phyloP scores from a whole-genome alignment of 2,888 invertebrate species.

The Aromia moschata region DNA sequence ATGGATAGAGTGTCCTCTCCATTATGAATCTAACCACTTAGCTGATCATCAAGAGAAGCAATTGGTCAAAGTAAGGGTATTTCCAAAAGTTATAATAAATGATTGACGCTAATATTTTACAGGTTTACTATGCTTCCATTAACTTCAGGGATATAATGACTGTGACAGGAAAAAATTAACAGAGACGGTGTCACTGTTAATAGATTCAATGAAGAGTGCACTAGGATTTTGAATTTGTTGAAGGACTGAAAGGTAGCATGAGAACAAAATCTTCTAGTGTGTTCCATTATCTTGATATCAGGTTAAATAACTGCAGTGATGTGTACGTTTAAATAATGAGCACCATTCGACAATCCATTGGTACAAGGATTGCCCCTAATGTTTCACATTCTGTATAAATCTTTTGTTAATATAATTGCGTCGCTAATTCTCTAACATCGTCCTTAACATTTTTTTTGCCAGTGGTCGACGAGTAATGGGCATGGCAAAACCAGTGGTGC shows the following conservation, averaged over 20 bases:
- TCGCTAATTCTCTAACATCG: too few relatives aligned
- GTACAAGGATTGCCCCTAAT: too few relatives aligned
- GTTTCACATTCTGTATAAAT: too few relatives aligned
- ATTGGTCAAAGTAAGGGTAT: constrained; percentile 31
- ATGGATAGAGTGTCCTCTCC: constrained; percentile 80
- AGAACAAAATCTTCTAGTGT: too few relatives aligned
- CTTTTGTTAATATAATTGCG: too few relatives aligned
- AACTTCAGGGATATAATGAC: constrained; percentile 86
- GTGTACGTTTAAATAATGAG: too few relatives aligned
- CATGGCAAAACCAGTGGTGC: constrained; percentile 68
- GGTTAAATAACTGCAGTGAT: too few relatives aligned
- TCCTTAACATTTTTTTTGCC: too few relatives aligned
- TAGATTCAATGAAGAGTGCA: constrained; percentile 70
- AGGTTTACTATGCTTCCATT: constrained; percentile 30
- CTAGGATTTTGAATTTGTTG: constrained; percentile 76
- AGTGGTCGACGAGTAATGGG: constrained; percentile 75
- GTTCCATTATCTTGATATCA: too few relatives aligned
- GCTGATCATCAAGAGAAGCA: constrained; percentile 3
- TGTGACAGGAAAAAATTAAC: constrained; percentile 87
- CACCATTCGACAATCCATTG: too few relatives aligned
- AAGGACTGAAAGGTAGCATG: constrained; percentile 50
- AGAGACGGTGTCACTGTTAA: constrained; percentile 79
- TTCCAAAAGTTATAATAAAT: neutral
- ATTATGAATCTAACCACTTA: neutral
- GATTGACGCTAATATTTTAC: neutral